These are phyloP conservation scores for Porites lobata DNA, from an alignment of 92 coral and sea anemone genomes.

Conservation along the genomic window DNA sequence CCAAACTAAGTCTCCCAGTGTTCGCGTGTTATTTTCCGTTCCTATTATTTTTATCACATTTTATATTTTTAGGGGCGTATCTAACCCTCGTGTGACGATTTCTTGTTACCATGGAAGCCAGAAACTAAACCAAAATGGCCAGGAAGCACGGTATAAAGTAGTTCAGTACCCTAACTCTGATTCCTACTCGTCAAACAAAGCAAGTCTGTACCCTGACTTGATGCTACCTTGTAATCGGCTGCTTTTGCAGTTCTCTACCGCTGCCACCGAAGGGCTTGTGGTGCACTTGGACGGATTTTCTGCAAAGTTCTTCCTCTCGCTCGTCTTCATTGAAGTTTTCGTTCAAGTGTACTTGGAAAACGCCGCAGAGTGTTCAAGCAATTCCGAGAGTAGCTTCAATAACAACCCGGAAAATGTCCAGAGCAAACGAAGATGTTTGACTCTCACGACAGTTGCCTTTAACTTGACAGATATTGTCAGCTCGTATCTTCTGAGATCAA, in stretches of 20 bases:
- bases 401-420: background rate
- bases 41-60: background rate
- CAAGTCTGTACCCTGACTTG: slow-evolving; percentile 74
- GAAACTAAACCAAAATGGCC: slow-evolving; percentile 85
- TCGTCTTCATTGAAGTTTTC: slow-evolving; percentile 86
- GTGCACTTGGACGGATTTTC: slow-evolving; percentile 79
- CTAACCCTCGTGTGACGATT: slow-evolving; percentile 55
- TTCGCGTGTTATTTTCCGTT: background rate
- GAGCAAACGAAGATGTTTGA: slow-evolving; percentile 2
- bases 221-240: slow-evolving; percentile 90
- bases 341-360: slow-evolving; percentile 42
- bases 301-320: slow-evolving; percentile 73
- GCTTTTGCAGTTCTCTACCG: slow-evolving; percentile 60
- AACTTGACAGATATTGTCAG: slow-evolving; percentile 67
- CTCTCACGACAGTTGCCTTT: slow-evolving; percentile 41
- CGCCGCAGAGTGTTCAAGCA: background rate
- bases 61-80: slow-evolving; percentile 23
- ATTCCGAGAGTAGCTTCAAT: background rate
- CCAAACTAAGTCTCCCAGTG: too few relatives aligned
- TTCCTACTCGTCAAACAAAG: slow-evolving; percentile 21
- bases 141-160: slow-evolving; percentile 85
- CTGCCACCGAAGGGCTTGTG: slow-evolving; percentile 77
- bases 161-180: slow-evolving; percentile 70
- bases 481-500: slow-evolving; percentile 65
- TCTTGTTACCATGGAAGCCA: slow-evolving; percentile 92